Evolutionary conservation across 2,113 vertebrate genomes (phyloP).

Genomic region (Setophaga kirtlandii): DNA sequence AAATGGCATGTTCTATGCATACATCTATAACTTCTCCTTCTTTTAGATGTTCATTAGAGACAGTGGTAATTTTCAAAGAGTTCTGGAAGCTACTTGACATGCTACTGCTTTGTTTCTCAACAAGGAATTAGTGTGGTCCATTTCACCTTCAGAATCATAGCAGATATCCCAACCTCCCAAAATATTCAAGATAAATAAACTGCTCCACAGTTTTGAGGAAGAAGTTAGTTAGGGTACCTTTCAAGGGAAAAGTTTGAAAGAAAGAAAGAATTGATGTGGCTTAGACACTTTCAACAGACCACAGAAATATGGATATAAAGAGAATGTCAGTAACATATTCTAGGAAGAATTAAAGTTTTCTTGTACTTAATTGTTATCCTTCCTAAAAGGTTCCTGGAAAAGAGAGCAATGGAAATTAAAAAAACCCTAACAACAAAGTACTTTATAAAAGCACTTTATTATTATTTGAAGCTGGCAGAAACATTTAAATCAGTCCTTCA

Average conservation of each 20-base stretch:
- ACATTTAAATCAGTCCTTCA: neutral
- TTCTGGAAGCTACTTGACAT: neutral
- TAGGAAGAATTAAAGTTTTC: neutral
- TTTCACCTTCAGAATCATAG: neutral
- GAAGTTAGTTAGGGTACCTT: neutral
- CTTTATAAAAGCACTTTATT: neutral
- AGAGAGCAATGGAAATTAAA: neutral
- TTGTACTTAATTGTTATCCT: neutral
- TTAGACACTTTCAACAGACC: neutral
- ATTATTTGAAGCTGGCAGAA: neutral
- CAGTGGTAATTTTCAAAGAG: neutral
- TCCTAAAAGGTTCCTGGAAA: neutral
- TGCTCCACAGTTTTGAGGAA: neutral
- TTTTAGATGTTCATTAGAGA: neutral
- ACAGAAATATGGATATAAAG: neutral
- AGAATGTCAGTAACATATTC: neutral
- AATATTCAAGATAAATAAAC: neutral
- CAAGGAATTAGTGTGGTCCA: neutral
- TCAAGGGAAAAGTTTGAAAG: neutral
- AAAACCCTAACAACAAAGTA: neutral
- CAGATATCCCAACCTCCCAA: neutral
- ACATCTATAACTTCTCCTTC: neutral
- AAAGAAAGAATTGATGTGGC: neutral
- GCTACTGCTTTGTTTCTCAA: neutral
- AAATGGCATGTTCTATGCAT: neutral